Evolutionary conservation across 2,888 invertebrate genomes (phyloP).

Genomic region (Melanostoma scalare): DNA sequence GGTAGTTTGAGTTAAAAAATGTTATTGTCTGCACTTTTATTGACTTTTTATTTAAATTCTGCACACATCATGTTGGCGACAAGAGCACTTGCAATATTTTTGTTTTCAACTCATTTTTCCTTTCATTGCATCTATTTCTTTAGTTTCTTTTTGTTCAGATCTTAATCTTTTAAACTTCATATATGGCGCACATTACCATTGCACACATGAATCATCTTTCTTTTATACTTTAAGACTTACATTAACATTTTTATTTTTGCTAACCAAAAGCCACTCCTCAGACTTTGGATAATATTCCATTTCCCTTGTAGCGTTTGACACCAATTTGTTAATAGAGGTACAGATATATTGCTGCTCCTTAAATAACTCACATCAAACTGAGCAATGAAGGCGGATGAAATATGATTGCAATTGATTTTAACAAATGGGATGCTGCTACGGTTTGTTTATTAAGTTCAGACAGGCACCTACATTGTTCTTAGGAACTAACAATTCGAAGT

Average conservation of each 20-base stretch:
- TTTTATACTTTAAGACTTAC: slow-evolving; percentile 25
- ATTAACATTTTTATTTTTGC: slow-evolving; percentile 17
- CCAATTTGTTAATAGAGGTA: background rate
- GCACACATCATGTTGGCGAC: slow-evolving; percentile 46
- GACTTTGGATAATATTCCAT: slow-evolving; percentile 19
- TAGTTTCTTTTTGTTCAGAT: background rate
- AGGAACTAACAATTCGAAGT: background rate
- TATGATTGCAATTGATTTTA: slow-evolving; percentile 6
- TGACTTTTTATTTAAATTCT: slow-evolving; percentile 14
- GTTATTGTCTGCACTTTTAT: slow-evolving; percentile 26
- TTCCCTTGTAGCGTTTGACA: slow-evolving; percentile 5
- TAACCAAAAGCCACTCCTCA: slow-evolving; percentile 33
- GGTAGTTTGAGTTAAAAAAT: slow-evolving; percentile 17
- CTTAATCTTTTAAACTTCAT: background rate
- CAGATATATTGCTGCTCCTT: slow-evolving; percentile 46
- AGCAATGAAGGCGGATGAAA: slow-evolving; percentile 34
- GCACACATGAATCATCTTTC: slow-evolving; percentile 13
- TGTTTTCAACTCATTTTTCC: slow-evolving; percentile 10
- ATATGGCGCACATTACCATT: slow-evolving; percentile 37
- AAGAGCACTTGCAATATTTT: slow-evolving; percentile 36
- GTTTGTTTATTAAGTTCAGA: background rate
- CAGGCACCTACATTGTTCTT: slow-evolving; percentile 3
- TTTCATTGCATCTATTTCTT: slow-evolving; percentile 14
- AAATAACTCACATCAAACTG: slow-evolving; percentile 22
- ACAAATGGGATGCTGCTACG: slow-evolving; percentile 10